Evolutionary conservation across 2,113 vertebrate species (phyloP).

Genomic region (Istiophorus platypterus): DNA sequence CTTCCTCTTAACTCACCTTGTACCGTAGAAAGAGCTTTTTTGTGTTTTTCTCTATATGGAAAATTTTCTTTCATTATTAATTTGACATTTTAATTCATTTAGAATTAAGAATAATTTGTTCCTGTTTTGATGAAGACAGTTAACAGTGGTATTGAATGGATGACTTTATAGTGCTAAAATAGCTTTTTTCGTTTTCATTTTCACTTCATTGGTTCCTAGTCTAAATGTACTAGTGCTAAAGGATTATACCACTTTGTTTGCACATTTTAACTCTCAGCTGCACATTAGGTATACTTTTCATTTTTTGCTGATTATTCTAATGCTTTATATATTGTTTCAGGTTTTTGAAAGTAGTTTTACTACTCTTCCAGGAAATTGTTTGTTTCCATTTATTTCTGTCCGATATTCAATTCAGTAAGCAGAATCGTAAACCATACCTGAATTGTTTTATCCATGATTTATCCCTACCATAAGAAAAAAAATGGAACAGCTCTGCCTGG

Average conservation of each 20-base stretch:
- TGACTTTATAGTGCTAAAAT: no score
- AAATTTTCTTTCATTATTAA: not conserved
- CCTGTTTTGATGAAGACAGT: no score
- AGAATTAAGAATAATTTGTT: no score
- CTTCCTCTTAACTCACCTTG: slow-evolving; percentile 37
- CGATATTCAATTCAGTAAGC: not conserved
- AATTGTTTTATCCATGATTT: not conserved
- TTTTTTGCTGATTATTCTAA: not conserved
- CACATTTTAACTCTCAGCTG: no score
- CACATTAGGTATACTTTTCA: not conserved
- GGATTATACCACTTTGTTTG: no score
- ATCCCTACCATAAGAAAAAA: no score
- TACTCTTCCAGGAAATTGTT: not conserved
- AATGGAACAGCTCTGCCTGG: no score
- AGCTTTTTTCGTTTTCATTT: no score
- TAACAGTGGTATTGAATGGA: no score
- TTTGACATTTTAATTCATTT: not conserved
- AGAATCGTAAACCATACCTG: not conserved
- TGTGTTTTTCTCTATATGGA: not conserved
- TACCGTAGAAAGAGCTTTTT: not conserved
- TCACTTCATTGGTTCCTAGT: no score
- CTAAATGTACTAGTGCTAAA: no score
- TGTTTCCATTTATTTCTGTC: not conserved
- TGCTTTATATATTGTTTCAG: not conserved
- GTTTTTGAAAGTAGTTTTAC: not conserved